Conservation (phyloP, 2,797 vertebrate genomes). For the Sebastes trivittatus region DNA sequence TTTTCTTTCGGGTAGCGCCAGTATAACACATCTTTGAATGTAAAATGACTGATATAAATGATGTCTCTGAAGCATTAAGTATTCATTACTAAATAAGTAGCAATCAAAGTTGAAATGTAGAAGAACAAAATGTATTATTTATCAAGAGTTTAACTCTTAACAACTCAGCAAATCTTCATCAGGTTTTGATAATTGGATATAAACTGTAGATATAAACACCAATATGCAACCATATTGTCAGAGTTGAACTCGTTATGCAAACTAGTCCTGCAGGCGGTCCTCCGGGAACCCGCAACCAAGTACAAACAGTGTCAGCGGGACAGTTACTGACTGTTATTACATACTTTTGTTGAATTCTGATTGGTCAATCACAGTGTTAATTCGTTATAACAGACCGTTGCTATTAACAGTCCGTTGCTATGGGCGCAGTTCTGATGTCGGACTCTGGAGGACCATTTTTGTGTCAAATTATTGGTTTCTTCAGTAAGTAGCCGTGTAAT, state of each 20-base stretch:
- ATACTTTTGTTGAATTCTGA: too few species aligned
- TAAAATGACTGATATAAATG: too few species aligned
- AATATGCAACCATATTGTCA: background rate
- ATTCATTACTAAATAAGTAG: background rate
- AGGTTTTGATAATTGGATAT: background rate
- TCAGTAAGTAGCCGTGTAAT: too few species aligned
- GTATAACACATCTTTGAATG: background rate
- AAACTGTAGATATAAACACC: background rate
- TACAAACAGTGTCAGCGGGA: too few species aligned
- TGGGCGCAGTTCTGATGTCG: too few species aligned
- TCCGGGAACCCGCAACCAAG: too few species aligned
- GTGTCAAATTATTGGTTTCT: too few species aligned
- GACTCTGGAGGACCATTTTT: too few species aligned
- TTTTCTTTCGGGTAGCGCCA: background rate
- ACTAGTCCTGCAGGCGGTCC: background rate
- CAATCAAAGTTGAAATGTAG: background rate
- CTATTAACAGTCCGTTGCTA: too few species aligned
- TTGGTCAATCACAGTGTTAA: too few species aligned
- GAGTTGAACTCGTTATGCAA: background rate
- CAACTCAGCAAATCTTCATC: background rate
- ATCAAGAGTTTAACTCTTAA: background rate
- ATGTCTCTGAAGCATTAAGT: background rate
- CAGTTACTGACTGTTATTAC: too few species aligned
- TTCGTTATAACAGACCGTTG: too few species aligned
- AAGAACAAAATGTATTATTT: background rate